Base-by-base conservation (phyloP, 1,140 invertebrate genomes). In the Wasmannia auropunctata region DNA sequence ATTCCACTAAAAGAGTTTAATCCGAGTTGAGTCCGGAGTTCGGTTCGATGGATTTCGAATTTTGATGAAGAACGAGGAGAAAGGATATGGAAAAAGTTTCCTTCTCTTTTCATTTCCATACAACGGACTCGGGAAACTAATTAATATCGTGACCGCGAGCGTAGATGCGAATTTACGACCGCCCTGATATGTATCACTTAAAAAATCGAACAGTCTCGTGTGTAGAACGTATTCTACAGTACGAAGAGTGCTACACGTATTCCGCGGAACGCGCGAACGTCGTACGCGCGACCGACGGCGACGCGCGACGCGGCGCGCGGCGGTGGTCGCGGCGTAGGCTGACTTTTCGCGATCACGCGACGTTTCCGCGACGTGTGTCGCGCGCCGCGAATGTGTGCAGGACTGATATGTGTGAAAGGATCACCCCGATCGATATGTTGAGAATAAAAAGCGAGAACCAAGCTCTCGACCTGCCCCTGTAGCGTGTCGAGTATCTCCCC, bases 361-460 rank as follows among this genome's bases (percentile, higher is more conserved):
- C 86, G 49, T n/a, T 79, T 88, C 67, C 70, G 51, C 83, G 79
- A 56, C 79, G n/a, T 40, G 16, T 60, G 25, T 8, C 72, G 60
- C 43, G 28, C 67, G 31, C 46, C 60, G 76, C 70, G 37, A 77
- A 87, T 63, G 19, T 87, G 76, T 51, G 34, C 72, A 65, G 65
- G 75, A 86, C 37, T 89, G 88, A 91, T 91, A 87, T 86, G 90
- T 86, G 90, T 85, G 74, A 86, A 85, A 80, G 79, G 86, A 91
- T 89, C 88, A 88, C 86, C 8, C 11, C 69, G 76, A 87, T 90
- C 86, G 65, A 89, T 90, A 88, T 89, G 62, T 89, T 60, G 88
- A 89, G 84, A 91, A 91, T 80, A 85, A 83, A 91, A 87, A 67
- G 70, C 81, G 54, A 91, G 86, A 67, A 89, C 83, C 75, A 63